Percentiles rank a stretch among this genome's conserved stretches.
These are phyloP conservation scores for Macroglossus sobrinus DNA, from an alignment of 2,113 vertebrate species.

Conservation along the genomic window DNA sequence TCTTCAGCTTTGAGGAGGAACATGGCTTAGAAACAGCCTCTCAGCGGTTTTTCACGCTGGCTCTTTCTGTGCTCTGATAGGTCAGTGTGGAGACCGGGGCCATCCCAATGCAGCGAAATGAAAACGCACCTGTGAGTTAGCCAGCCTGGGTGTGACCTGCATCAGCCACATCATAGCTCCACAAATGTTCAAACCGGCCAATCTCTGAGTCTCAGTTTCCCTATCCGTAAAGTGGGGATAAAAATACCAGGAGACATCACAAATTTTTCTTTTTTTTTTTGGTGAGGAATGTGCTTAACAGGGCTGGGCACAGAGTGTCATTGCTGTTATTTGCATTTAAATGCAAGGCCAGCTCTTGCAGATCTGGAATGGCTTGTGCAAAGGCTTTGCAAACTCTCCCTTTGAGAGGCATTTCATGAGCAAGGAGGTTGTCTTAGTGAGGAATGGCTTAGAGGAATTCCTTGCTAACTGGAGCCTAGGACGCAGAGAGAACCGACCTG, in stretches of 20 bases:
- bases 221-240: neutral
- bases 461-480: neutral
- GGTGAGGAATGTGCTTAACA: neutral
- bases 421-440: neutral
- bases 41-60: neutral
- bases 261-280: neutral
- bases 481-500: neutral
- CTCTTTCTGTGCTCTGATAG: neutral
- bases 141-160: neutral
- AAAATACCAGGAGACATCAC: neutral
- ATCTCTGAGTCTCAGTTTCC: neutral
- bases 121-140: neutral
- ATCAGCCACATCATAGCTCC: neutral
- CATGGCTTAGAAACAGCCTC: neutral
- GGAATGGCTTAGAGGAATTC: neutral
- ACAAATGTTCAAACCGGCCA: neutral
- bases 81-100: neutral
- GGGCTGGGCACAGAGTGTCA: neutral
- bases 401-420: neutral
- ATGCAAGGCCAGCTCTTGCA: neutral
- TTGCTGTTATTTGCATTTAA: neutral
- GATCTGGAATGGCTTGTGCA: neutral
- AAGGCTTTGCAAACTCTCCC: neutral
- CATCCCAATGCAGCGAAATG: neutral
- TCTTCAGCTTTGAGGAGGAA: neutral